Percentiles rank a stretch among this genome's conserved stretches.
These are phyloP conservation scores for Ceuthmochares aereus DNA, from an alignment of 2,113 vertebrate species.

Conservation along the genomic window DNA sequence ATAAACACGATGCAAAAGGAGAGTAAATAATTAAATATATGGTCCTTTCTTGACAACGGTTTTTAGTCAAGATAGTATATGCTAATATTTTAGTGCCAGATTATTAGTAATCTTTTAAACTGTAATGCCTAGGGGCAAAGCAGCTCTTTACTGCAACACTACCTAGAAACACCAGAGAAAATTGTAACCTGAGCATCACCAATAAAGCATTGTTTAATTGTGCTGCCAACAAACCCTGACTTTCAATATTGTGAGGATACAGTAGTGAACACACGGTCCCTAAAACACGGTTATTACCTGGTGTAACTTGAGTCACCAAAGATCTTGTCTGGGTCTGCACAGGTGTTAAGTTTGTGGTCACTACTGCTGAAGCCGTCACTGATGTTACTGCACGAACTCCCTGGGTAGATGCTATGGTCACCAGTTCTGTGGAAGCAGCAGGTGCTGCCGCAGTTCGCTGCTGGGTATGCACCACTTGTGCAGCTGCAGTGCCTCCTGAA, in stretches of 20 bases:
- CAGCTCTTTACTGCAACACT: neutral
- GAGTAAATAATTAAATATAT: neutral
- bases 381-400: constrained; percentile 85
- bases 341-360: constrained; percentile 84
- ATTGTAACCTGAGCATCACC: neutral
- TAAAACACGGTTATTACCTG: constrained; percentile 67
- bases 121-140: neutral
- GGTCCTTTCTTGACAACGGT: neutral
- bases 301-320: constrained; percentile 83
- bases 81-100: neutral
- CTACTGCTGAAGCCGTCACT: constrained; percentile 85
- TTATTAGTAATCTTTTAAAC: neutral
- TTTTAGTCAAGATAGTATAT: neutral
- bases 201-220: neutral
- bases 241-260: fast-evolving
- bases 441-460: constrained; percentile 80
- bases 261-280: fast-evolving
- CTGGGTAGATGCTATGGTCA: constrained; percentile 85
- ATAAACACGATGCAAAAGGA: neutral
- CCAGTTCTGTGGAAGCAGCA: constrained; percentile 81
- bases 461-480: constrained; percentile 90
- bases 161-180: neutral
- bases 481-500: constrained; percentile 68
- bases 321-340: constrained; percentile 86
- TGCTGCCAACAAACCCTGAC: neutral